Evolutionary conservation across 2,888 invertebrate species (phyloP).

Genomic region (Microplitis deprimator): DNA sequence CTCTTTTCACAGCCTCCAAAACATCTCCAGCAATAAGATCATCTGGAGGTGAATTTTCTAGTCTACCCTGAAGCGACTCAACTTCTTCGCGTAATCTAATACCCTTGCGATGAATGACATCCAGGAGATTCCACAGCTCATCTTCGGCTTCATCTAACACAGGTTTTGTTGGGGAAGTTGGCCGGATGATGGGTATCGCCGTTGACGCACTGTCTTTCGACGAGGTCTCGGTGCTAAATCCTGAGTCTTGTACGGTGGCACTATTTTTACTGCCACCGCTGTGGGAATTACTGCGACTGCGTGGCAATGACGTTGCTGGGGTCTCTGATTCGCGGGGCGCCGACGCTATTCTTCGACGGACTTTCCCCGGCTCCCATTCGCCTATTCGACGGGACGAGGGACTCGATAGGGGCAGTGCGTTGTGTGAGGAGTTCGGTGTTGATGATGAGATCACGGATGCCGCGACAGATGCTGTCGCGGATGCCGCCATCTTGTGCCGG

Average conservation of each 20-base stretch:
- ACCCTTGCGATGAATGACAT: constrained; percentile 88
- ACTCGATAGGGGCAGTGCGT: constrained; percentile 66
- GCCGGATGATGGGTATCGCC: constrained; percentile 67
- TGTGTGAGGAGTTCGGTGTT: constrained; percentile 63
- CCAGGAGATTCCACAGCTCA: constrained; percentile 88
- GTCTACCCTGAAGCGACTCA: constrained; percentile 76
- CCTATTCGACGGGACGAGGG: constrained; percentile 69
- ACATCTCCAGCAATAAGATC: constrained; percentile 67
- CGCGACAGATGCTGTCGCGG: constrained; percentile 70
- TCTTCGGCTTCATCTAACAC: constrained; percentile 78
- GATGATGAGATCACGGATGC: constrained; percentile 74
- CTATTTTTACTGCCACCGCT: constrained; percentile 77
- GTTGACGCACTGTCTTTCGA: constrained; percentile 84
- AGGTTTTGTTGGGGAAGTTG: constrained; percentile 65
- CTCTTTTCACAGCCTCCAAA: constrained; percentile 65
- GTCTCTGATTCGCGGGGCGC: constrained; percentile 62
- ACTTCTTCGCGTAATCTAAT: constrained; percentile 81
- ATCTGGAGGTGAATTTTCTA: constrained; percentile 66
- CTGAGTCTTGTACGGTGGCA: constrained; percentile 84
- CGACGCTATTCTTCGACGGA: constrained; percentile 76
- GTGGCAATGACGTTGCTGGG: constrained; percentile 71
- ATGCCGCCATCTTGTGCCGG: constrained; percentile 87
- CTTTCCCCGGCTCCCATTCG: constrained; percentile 88
- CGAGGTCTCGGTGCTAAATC: constrained; percentile 91
- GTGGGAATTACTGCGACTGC: constrained; percentile 78